These are phyloP conservation scores for Hydraecia micacea DNA, from an alignment of 2,888 invertebrate species.

Conservation along the genomic window DNA sequence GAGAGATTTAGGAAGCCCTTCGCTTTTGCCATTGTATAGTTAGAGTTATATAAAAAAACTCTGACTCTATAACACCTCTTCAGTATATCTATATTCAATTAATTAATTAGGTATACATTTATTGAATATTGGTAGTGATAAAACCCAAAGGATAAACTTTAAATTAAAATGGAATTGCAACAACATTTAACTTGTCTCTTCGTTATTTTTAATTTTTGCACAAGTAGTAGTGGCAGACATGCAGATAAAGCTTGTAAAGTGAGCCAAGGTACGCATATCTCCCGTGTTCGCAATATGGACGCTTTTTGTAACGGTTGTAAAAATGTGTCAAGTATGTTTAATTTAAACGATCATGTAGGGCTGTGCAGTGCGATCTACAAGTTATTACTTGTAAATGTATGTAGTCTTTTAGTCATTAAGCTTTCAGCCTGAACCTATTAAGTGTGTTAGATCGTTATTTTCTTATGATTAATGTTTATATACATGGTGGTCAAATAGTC, in stretches of 20 bases:
- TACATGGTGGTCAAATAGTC: too few species aligned
- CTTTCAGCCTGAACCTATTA: background rate
- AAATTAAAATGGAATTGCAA: background rate
- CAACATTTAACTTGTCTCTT: background rate
- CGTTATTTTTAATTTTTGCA: slow-evolving; percentile 10
- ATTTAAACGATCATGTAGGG: slow-evolving; percentile 47
- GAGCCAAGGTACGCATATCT: slow-evolving; percentile 13
- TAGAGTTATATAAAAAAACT: background rate
- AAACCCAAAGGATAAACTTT: background rate
- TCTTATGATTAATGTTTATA: background rate
- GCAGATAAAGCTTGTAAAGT: slow-evolving; percentile 20
- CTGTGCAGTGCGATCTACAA: slow-evolving; percentile 7
- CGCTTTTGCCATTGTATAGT: background rate
- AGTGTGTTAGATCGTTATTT: too few species aligned
- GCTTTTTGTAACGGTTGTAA: slow-evolving; percentile 50
- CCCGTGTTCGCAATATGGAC: slow-evolving; percentile 13
- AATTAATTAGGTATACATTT: too few species aligned
- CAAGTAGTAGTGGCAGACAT: background rate
- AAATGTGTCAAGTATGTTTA: slow-evolving; percentile 56
- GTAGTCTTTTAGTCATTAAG: background rate
- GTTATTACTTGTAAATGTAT: background rate
- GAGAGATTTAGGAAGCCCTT: too few species aligned
- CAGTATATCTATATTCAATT: background rate
- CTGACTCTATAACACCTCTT: background rate
- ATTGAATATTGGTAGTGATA: background rate